Conservation (phyloP, 2,888 invertebrate genomes). For the Meteorus cinctellus region DNA sequence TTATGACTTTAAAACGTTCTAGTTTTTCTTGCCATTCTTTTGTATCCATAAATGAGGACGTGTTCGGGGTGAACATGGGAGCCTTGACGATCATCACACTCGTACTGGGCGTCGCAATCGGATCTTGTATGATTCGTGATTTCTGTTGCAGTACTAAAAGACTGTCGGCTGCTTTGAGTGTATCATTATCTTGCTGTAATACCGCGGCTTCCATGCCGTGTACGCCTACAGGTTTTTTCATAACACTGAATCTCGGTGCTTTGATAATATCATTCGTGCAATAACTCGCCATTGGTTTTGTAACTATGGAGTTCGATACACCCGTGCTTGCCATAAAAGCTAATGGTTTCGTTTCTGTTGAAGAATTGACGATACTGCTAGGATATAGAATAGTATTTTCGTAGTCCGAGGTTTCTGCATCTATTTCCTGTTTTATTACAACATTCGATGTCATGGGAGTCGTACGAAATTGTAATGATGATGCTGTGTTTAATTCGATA, state of each 20-base stretch:
- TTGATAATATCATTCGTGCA: conserved; percentile 58
- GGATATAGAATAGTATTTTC: neutral
- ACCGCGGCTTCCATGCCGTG: conserved; percentile 20
- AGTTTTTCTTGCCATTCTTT: conserved; percentile 25
- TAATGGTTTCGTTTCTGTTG: conserved; percentile 38
- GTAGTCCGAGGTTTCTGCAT: neutral
- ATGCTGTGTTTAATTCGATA: neutral
- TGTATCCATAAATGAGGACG: neutral
- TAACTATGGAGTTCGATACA: conserved; percentile 49
- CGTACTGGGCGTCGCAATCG: conserved; percentile 46
- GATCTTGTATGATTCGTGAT: conserved; percentile 50
- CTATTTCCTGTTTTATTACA: neutral
- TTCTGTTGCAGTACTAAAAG: conserved; percentile 56
- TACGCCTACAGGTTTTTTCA: conserved; percentile 47
- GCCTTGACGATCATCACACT: conserved; percentile 24
- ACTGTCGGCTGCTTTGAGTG: conserved; percentile 52
- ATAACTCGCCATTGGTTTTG: conserved; percentile 51
- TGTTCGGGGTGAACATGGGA: neutral
- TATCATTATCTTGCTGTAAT: conserved; percentile 50
- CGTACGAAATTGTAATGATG: neutral
- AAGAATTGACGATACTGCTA: conserved; percentile 7
- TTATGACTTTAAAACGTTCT: conserved; percentile 8
- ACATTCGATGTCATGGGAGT: neutral
- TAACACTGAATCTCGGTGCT: conserved; percentile 58
- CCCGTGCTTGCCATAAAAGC: conserved; percentile 46